These are phyloP conservation scores for Heliconius hortense DNA, from an alignment of 2,888 invertebrate species.

Conservation along the genomic window DNA sequence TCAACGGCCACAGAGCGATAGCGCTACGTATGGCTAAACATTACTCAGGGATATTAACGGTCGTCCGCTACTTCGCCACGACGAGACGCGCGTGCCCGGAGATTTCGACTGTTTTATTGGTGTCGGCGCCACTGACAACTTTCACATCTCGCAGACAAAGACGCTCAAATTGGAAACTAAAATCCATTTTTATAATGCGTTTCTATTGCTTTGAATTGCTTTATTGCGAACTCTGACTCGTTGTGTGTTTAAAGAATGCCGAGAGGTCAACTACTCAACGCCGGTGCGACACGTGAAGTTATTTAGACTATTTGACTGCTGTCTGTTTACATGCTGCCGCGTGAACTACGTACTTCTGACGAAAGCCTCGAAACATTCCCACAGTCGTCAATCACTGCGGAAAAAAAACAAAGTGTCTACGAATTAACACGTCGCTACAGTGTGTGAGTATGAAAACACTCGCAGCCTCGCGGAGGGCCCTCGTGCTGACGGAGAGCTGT, in stretches of 20 bases:
- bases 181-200: constrained; percentile 73
- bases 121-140: constrained; percentile 78
- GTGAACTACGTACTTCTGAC: constrained; percentile 75
- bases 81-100: constrained; percentile 60
- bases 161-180: constrained; percentile 76
- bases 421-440: constrained; percentile 80
- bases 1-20: constrained; percentile 62
- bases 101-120: constrained; percentile 72
- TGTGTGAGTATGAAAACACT: constrained; percentile 81
- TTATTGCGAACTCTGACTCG: constrained; percentile 65
- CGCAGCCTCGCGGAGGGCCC: constrained; percentile 72
- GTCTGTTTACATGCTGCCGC: constrained; percentile 72
- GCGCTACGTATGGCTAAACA: constrained; percentile 57
- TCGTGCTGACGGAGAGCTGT: constrained; percentile 76
- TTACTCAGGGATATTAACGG: constrained; percentile 61
- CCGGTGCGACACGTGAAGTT: constrained; percentile 72
- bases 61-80: constrained; percentile 42
- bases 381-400: constrained; percentile 79
- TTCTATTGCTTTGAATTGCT: constrained; percentile 57
- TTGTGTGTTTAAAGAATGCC: constrained; percentile 62
- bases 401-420: constrained; percentile 78
- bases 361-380: constrained; percentile 79
- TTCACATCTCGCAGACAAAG: constrained; percentile 78
- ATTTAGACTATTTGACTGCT: constrained; percentile 60
- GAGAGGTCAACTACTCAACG: constrained; percentile 73